Evolutionary conservation across 1,140 invertebrate species (phyloP), one percentile per base, ranked within the genome.

Genomic region (Lepidurus apus): DNA sequence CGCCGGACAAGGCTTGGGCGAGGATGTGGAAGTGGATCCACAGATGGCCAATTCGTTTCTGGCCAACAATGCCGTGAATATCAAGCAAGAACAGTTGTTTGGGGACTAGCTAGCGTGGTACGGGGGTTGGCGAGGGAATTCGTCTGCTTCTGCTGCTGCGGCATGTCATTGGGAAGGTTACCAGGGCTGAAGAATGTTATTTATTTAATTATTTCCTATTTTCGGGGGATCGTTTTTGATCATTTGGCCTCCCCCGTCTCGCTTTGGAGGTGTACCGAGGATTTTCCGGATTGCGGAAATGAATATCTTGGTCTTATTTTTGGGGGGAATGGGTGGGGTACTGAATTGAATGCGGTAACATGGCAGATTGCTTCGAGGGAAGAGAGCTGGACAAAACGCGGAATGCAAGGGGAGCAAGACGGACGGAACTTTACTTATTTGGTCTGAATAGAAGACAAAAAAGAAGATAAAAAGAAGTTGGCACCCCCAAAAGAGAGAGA

Each of bases 41-140:
- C 78, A 79, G 8, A 43, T 79, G 42, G 43, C 73, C 13, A 42
- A 24, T 13, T 74, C 78, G 17, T 44, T 47, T 47, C 42, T 74
- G 44, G 42, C 43, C n/a, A 43, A 43, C 45, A 79, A 79, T 45
- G n/a, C 78, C 17, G 43, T 79, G 21, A 74, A 79, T 34, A 26
- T 44, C n/a, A 79, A 79, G 53, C 78, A 79, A 43, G 78, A 79
- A 75, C 78, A 79, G 74, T 73, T 79, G 10, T 79, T 79, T 75
- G 78, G 78, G 34, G 78, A 79, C 43, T 79, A 75, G 44, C 26
- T 65, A 65, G 53, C 53, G 53, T 65, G 53, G 53, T 7, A 65
- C 53, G 53, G 53, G 53, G 53, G 53, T 65, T 65, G 53, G 53
- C 53, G 13, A 65, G 53, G 53, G 21, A 17, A 17, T 34, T 34